These are phyloP conservation scores for Sebastes itinus DNA, from an alignment of 2,797 vertebrate genomes.

Conservation along the genomic window DNA sequence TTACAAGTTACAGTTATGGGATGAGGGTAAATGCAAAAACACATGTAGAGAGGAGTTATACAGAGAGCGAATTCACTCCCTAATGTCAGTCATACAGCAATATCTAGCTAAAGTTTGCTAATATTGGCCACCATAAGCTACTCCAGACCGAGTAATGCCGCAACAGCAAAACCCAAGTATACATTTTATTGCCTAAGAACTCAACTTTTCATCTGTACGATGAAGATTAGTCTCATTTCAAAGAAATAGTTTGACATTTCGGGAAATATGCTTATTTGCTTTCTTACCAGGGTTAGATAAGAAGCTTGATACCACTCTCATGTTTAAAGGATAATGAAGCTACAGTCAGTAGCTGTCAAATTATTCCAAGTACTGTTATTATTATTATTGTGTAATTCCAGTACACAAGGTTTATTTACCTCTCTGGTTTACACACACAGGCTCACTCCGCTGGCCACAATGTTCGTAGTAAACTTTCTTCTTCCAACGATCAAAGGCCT, in stretches of 20 bases:
- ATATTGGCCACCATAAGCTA: not conserved
- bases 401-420: not conserved
- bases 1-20: too few relatives aligned
- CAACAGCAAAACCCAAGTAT: too few relatives aligned
- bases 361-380: not conserved
- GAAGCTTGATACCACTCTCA: not conserved
- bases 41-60: too few relatives aligned
- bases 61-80: too few relatives aligned
- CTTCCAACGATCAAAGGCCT: conserved; percentile 11
- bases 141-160: not conserved
- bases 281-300: not conserved
- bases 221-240: not conserved
- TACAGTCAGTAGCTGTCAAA: not conserved
- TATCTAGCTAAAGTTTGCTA: too few relatives aligned
- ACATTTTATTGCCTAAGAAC: too few relatives aligned
- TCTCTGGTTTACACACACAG: not conserved
- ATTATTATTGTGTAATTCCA: not conserved
- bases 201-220: not conserved
- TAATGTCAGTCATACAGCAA: too few relatives aligned
- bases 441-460: not conserved
- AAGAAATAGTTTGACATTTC: not conserved
- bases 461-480: not conserved
- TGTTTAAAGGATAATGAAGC: not conserved
- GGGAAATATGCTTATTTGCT: not conserved
- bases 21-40: not conserved